Evolutionary conservation across 1,140 invertebrate genomes (phyloP).

Genomic region (Neotoxoptera formosana): DNA sequence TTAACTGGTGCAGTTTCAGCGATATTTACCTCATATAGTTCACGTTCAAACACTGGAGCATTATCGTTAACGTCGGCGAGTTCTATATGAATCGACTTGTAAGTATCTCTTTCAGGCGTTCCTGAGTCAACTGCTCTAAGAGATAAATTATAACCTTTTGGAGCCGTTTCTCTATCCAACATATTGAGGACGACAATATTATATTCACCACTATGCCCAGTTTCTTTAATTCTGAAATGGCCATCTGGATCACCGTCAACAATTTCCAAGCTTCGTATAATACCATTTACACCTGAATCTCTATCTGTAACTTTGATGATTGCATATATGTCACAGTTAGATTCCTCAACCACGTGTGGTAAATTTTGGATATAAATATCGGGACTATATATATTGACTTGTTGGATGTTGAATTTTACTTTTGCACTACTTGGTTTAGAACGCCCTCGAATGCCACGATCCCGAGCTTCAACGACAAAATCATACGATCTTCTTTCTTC

Average conservation of each 20-base stretch:
- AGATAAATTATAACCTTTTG: slow-evolving; percentile 85
- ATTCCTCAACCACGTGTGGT: slow-evolving; percentile 83
- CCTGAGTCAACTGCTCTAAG: slow-evolving; percentile 85
- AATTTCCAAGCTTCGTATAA: slow-evolving; percentile 84
- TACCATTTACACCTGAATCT: slow-evolving; percentile 83
- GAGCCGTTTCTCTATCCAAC: slow-evolving; percentile 77
- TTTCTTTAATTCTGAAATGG: slow-evolving; percentile 78
- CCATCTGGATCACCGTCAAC: slow-evolving; percentile 87
- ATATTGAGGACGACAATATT: slow-evolving; percentile 79
- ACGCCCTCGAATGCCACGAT: slow-evolving; percentile 76
- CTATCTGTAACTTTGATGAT: slow-evolving; percentile 84
- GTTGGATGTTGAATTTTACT: slow-evolving; percentile 79
- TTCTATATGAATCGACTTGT: slow-evolving; percentile 77
- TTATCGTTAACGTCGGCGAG: slow-evolving; percentile 86
- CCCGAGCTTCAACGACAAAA: slow-evolving; percentile 81
- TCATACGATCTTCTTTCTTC: slow-evolving; percentile 75
- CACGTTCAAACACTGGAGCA: slow-evolving; percentile 85
- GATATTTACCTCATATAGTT: slow-evolving; percentile 87
- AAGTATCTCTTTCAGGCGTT: slow-evolving; percentile 76
- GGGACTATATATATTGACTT: slow-evolving; percentile 86
- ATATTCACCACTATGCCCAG: slow-evolving; percentile 68
- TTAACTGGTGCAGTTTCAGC: slow-evolving; percentile 88
- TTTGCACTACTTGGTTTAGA: slow-evolving; percentile 74
- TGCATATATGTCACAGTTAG: slow-evolving; percentile 86
- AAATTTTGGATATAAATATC: slow-evolving; percentile 82